phyloP scores from a whole-genome alignment of 2,113 vertebrate species.

The Xerus inauris region DNA sequence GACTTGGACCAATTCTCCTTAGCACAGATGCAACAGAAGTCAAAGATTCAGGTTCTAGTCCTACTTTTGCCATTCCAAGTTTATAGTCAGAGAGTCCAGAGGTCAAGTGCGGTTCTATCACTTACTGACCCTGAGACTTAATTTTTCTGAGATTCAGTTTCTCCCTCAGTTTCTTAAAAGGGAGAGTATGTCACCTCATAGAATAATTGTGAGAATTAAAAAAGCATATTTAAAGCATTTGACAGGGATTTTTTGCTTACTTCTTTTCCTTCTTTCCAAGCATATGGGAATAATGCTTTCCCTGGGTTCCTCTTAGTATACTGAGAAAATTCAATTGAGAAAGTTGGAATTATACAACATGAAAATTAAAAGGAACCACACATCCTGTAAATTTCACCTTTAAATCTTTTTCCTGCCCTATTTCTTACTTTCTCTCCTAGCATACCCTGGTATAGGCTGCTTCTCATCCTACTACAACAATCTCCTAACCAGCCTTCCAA shows the following conservation, averaged over 20 bases:
- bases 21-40: neutral
- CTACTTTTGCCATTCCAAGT: neutral
- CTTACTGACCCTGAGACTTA: neutral
- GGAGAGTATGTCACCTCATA: neutral
- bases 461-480: neutral
- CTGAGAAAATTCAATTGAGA: conserved; percentile 20
- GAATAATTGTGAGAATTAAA: neutral
- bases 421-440: neutral
- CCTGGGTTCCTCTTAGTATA: neutral
- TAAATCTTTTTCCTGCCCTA: neutral
- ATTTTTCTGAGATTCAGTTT: neutral
- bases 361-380: conserved; percentile 14
- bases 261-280: neutral
- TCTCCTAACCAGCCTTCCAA: neutral
- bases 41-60: neutral
- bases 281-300: neutral
- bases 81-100: neutral
- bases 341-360: neutral
- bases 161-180: neutral
- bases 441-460: neutral
- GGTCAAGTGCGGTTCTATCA: neutral
- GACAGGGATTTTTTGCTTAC: neutral
- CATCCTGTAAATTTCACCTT: neutral
- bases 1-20: neutral
- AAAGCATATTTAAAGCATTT: neutral